These are phyloP conservation scores for Elaphurus davidianus DNA, from an alignment of 2,113 vertebrate species.

Conservation along the genomic window DNA sequence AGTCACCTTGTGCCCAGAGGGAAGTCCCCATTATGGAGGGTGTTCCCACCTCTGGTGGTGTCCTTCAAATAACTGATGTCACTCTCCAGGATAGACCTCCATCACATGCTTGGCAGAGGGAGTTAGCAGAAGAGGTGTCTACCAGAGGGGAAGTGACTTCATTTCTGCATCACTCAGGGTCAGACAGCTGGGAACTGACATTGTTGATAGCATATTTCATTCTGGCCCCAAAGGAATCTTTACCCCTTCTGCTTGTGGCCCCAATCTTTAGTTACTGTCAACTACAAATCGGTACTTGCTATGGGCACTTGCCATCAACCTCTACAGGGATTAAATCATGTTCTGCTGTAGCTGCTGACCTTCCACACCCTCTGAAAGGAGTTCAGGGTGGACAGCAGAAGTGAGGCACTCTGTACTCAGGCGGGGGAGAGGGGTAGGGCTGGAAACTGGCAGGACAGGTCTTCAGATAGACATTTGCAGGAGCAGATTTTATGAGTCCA, in stretches of 20 bases:
- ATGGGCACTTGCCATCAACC: neutral
- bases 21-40: too few relatives aligned
- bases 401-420: neutral
- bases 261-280: neutral
- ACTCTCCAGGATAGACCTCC: neutral
- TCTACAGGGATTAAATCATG: neutral
- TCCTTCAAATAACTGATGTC: neutral
- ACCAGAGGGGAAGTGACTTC: neutral
- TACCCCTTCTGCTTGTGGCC: neutral
- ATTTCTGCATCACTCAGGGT: neutral
- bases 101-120: neutral
- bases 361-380: neutral
- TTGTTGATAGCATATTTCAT: neutral
- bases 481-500: neutral
- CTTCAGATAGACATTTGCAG: neutral
- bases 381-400: neutral
- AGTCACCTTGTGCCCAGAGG: neutral
- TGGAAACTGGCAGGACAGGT: neutral
- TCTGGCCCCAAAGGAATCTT: neutral
- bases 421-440: fast-evolving
- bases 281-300: neutral
- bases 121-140: neutral
- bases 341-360: neutral
- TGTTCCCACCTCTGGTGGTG: neutral
- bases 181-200: neutral